A percentile compares a stretch with the other conserved stretches of the same genome.
Evolutionary conservation across 2,888 invertebrate species (phyloP).

Genomic region (Amphipyra berbera): DNA sequence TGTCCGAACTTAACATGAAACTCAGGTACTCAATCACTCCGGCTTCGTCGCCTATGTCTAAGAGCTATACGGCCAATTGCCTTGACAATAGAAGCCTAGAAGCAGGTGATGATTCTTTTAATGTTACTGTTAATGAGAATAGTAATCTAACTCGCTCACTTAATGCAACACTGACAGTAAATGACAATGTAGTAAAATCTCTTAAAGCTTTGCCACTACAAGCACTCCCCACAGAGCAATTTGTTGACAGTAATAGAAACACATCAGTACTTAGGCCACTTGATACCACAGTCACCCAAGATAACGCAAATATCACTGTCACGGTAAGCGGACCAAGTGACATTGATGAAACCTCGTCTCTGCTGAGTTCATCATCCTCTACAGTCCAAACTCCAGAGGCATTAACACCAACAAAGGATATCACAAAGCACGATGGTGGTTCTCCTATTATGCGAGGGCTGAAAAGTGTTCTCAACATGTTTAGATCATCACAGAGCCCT

Average conservation of each 20-base stretch:
- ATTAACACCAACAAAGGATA: conserved; percentile 82
- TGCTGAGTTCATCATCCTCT: conserved; percentile 80
- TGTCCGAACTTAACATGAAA: conserved; percentile 85
- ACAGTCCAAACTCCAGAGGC: conserved; percentile 78
- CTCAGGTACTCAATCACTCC: conserved; percentile 84
- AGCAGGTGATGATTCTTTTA: conserved; percentile 64
- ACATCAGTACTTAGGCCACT: conserved; percentile 66
- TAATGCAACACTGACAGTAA: conserved; percentile 73
- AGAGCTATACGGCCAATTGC: conserved; percentile 75
- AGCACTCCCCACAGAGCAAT: conserved; percentile 67
- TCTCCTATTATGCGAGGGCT: conserved; percentile 85
- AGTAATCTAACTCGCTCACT: conserved; percentile 76
- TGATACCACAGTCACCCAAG: conserved; percentile 59
- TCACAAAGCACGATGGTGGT: conserved; percentile 72
- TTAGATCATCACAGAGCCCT: conserved; percentile 84
- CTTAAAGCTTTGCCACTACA: conserved; percentile 77
- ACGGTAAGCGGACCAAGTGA: conserved; percentile 68
- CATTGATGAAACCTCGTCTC: conserved; percentile 75
- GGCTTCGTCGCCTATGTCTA: conserved; percentile 82
- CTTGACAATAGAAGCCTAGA: conserved; percentile 70
- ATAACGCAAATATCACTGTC: conserved; percentile 68
- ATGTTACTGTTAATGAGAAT: conserved; percentile 66
- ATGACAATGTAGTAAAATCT: conserved; percentile 70
- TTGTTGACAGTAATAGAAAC: conserved; percentile 68
- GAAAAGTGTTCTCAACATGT: conserved; percentile 84